Base-by-base conservation (phyloP, 2,888 invertebrate species). In the Thecocarcelia acutangulata region DNA sequence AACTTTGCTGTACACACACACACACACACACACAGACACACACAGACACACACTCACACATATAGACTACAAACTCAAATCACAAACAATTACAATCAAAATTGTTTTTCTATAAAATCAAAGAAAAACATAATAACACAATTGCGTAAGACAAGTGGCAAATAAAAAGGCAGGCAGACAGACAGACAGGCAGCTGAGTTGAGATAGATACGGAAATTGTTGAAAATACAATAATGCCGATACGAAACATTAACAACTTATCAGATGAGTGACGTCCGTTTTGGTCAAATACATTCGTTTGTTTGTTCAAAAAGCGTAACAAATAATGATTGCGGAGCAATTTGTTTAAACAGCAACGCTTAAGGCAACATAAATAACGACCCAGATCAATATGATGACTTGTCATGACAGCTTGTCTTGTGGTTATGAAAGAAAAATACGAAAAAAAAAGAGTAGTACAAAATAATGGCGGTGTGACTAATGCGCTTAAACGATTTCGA, bases 321-420 rank as follows among this genome's bases (percentile, higher is more conserved):
- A 64, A 78, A 72, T 66, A 76, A 52, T 68, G 52, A 37, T 64
- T 58, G 37, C 64, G 8, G 9, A 78, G 64, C 64, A 76, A 76
- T 72, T 76, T 81, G 70, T 66, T 78, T 59, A 68, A 69, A 76
- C 70, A 76, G 75, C 54, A 75, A 66, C 70, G 80, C 80, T 72
- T 54, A 61, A 76, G 80, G 76, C 80, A 70, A 50, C 46, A 64
- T 72, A 61, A 68, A 66, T 66, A 83, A 72, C 66, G 63, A 83
- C 75, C 79, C 79, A 83, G 58, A 83, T 75, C 83, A 83, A 83
- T 75, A 83, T 77, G 72, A 80, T 81, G 80, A 81, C 80, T 72
- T 81, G 80, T 72, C 80, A 72, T 76, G 80, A 81, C 80, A 81
- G 76, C 66, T 15, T 72, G 80, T 81, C 80, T 72, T 81, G 76